Evolutionary conservation across 2,888 invertebrate genomes (phyloP), one percentile per base, ranked within the genome.

Genomic region (Stenoptilia bipunctidactyla): DNA sequence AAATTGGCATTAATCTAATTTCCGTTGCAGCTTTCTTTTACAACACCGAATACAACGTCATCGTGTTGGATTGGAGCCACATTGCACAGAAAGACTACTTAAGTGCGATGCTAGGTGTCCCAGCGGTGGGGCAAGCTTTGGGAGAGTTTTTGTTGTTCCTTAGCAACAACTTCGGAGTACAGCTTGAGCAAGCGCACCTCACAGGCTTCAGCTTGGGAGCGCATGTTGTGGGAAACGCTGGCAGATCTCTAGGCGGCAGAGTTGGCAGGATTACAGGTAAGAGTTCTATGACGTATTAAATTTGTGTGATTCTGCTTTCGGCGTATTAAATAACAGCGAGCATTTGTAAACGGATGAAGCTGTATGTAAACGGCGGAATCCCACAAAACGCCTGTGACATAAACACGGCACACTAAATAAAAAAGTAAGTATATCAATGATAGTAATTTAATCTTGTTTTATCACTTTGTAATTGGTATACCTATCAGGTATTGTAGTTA

Each of bases 121-220:
- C 69, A 0, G 52, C 42, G 0, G 55, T 63, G 0, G 77, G 71
- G 0, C 51, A 52, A 5, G 58, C 57, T 1, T 44, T 74, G 9
- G 73, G 69, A 27, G 53, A 57, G 20, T 72, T 70, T 45, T 36
- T 71, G 14, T 45, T 45, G 8, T 65, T 53, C 50, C 40, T 72
- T 1, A 50, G 47, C 41, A 34, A 25, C 0, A 46, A 45, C 1
- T 56, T 61, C 14, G 66, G 64, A 0, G 53, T 51, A 3, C 43
- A 50, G 0, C 53, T 47, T 14, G 44, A 44, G n/a, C 45, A 44
- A 3, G 55, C 70, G 43, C 72, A 72, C 40, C 43, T 72, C 5
- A 52, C 65, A 6, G 72, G 72, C 3, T 66, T 66, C 52, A 67
- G 69, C 40, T 51, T 71, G 40, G 72, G 72, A 2, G 69, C 62